A percentile compares a stretch with the other conserved stretches of the same genome.
These are phyloP conservation scores for Agrochola lychnidis DNA, from an alignment of 2,888 invertebrate species.

Conservation along the genomic window DNA sequence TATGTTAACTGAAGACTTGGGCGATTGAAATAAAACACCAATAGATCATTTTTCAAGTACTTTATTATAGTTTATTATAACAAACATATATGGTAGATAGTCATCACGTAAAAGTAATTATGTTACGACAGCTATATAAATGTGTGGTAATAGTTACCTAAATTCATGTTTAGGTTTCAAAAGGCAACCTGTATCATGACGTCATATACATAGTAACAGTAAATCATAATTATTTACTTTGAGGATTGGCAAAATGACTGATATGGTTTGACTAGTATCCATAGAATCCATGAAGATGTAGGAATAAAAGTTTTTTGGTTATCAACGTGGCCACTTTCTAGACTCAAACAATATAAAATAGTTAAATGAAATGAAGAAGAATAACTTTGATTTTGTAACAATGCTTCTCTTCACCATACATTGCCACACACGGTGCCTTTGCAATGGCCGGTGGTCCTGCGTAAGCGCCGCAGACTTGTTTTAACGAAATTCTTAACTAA, in stretches of 20 bases:
- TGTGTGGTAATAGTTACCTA: slow-evolving; percentile 62
- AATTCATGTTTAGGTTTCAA: slow-evolving; percentile 57
- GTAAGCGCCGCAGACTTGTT: not conserved
- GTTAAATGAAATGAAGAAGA: not conserved
- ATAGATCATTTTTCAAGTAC: slow-evolving; percentile 59
- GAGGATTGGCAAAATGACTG: not conserved
- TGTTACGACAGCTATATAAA: slow-evolving; percentile 63
- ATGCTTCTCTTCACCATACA: not conserved
- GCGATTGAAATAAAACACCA: slow-evolving; percentile 61
- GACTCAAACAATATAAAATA: not conserved
- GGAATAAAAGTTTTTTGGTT: not conserved
- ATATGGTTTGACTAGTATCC: not conserved
- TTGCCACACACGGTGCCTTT: not conserved
- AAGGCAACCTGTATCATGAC: slow-evolving; percentile 50
- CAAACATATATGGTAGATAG: slow-evolving; percentile 78
- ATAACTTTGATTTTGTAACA: not conserved
- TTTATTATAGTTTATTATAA: slow-evolving; percentile 77
- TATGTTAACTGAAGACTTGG: not conserved
- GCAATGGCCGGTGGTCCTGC: not conserved
- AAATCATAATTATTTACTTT: not conserved
- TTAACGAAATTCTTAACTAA: not conserved
- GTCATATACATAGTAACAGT: slow-evolving; percentile 20
- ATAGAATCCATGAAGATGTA: not conserved
- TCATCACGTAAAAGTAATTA: slow-evolving; percentile 69
- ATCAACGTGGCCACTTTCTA: not conserved